Evolutionary conservation across 2,113 vertebrate genomes (phyloP).

Genomic region (Mus spicilegus): DNA sequence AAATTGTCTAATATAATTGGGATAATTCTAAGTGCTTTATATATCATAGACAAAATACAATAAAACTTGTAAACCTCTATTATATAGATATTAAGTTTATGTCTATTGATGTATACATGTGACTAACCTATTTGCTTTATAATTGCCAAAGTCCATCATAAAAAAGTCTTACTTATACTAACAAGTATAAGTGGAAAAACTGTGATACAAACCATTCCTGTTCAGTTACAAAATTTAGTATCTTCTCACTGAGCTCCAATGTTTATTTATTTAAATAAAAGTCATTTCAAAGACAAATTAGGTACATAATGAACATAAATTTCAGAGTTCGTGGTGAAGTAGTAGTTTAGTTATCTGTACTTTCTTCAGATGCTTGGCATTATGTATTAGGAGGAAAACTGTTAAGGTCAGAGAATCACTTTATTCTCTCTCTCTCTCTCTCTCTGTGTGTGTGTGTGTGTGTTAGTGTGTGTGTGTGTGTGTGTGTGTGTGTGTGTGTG

Average conservation of each 20-base stretch:
- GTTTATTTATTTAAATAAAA: constrained; percentile 8
- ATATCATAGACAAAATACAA: neutral
- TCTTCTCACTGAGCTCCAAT: neutral
- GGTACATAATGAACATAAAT: constrained; percentile 32
- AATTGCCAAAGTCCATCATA: neutral
- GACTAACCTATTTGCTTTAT: neutral
- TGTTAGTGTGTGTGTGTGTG: too few species aligned
- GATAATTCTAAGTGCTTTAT: neutral
- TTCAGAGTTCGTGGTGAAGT: constrained; percentile 32
- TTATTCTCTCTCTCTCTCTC: neutral
- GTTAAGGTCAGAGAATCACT: constrained; percentile 1
- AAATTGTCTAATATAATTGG: neutral
- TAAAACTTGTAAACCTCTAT: neutral
- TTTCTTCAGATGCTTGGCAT: constrained; percentile 20
- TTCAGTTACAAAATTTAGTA: constrained; percentile 16
- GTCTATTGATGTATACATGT: neutral
- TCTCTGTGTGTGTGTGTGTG: neutral
- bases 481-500: too few species aligned
- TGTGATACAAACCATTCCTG: constrained; percentile 9
- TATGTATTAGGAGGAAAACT: constrained; percentile 6
- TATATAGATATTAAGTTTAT: too few species aligned
- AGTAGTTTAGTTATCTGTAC: neutral
- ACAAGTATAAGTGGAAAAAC: neutral
- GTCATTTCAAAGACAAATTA: constrained; percentile 45
- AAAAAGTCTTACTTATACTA: too few species aligned